Percentiles rank a stretch among this genome's conserved stretches.
Evolutionary conservation across 2,113 vertebrate genomes (phyloP).

Genomic region (Mobula hypostoma): DNA sequence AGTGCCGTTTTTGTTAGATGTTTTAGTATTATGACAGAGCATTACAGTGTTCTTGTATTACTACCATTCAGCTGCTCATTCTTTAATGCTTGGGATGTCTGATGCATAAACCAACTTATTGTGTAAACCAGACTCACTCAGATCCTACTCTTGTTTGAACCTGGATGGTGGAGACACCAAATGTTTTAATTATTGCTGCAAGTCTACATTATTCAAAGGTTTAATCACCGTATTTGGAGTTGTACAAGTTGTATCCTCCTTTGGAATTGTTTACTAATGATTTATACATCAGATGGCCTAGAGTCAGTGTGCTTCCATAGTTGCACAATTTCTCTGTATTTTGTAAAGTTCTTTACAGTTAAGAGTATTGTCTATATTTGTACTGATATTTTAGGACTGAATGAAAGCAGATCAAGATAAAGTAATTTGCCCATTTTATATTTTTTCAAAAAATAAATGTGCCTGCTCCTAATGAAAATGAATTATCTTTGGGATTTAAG

Average conservation of each 20-base stretch:
- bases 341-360: conserved; percentile 33
- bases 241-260: background rate
- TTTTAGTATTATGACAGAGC: conserved; percentile 65
- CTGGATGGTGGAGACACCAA: conserved; percentile 64
- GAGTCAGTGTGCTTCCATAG: conserved; percentile 35
- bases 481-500: background rate
- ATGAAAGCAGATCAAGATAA: conserved; percentile 34
- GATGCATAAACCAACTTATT: conserved; percentile 50
- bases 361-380: conserved; percentile 35
- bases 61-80: conserved; percentile 35
- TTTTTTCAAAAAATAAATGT: conserved; percentile 26
- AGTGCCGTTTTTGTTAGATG: conserved; percentile 57
- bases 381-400: conserved; percentile 38
- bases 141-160: conserved; percentile 50
- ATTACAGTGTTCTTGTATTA: conserved; percentile 48
- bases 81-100: conserved; percentile 43
- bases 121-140: conserved; percentile 43
- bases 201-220: conserved; percentile 11
- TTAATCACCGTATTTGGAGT: conserved; percentile 13
- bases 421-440: conserved; percentile 14
- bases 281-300: conserved; percentile 34
- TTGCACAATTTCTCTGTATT: conserved; percentile 37
- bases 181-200: background rate
- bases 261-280: conserved; percentile 8
- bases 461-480: background rate